Percentiles rank a stretch among this genome's conserved stretches.
phyloP scores from a whole-genome alignment of 2,797 vertebrate genomes.

The Pantherophis alleghaniensis region DNA sequence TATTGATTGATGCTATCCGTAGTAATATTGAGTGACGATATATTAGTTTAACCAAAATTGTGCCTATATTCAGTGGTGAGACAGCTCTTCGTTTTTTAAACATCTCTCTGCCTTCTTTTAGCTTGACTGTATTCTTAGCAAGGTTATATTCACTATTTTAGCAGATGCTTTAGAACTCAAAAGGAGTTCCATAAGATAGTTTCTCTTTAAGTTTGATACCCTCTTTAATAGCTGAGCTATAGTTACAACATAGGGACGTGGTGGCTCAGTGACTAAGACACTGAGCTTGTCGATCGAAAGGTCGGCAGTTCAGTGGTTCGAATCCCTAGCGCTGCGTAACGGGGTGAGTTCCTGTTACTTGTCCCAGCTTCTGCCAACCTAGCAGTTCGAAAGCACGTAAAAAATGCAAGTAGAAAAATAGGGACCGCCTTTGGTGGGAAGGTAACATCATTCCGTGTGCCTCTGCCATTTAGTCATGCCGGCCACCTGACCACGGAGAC shows the following conservation, averaged over 20 bases:
- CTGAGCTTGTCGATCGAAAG: no score
- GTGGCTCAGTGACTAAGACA: no score
- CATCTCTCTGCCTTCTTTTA: background rate
- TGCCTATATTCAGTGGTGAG: background rate
- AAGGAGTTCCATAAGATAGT: background rate
- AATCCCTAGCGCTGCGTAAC: no score
- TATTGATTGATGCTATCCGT: background rate
- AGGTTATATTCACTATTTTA: background rate
- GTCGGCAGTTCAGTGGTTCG: no score
- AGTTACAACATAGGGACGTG: background rate
- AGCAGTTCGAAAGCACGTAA: no score
- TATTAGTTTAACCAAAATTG: background rate
- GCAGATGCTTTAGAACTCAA: background rate
- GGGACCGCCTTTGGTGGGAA: no score
- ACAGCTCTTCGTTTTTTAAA: background rate
- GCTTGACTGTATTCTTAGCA: background rate
- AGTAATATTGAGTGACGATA: background rate
- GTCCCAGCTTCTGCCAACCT: no score
- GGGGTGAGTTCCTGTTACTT: no score
- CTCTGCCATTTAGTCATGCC: no score
- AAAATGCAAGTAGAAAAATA: no score
- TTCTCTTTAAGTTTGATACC: background rate
- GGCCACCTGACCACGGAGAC: no score
- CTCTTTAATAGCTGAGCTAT: background rate
- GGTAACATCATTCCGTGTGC: no score